phyloP scores from a whole-genome alignment of 1,140 invertebrate genomes.

The Trichonephila clavata region DNA sequence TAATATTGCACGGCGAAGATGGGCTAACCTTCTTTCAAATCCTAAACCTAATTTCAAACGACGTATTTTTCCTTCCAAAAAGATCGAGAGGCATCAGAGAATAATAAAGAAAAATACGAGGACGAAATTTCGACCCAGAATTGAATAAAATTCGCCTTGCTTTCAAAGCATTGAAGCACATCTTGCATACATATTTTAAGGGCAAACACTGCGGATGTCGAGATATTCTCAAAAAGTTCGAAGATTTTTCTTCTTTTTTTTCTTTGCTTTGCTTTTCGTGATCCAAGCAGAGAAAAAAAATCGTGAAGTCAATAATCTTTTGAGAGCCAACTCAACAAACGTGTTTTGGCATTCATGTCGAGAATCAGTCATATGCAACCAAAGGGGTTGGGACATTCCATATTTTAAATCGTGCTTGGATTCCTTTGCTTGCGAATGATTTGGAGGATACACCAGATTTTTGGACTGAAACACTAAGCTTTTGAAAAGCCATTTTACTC shows the following conservation, averaged over 20 bases:
- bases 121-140: slow-evolving; percentile 10
- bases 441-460: no score
- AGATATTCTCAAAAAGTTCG: not conserved
- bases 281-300: not conserved
- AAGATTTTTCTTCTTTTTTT: no score
- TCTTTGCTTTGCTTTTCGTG: not conserved
- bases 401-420: not conserved
- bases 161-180: not conserved
- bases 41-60: slow-evolving; percentile 15
- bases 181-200: slow-evolving; percentile 17
- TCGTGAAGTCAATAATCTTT: slow-evolving; percentile 27
- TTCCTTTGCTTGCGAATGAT: not conserved
- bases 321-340: not conserved
- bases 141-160: slow-evolving; percentile 18
- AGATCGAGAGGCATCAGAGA: not conserved
- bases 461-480: no score
- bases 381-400: not conserved
- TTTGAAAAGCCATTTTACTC: no score
- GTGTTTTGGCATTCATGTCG: slow-evolving; percentile 10
- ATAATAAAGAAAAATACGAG: not conserved
- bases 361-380: not conserved
- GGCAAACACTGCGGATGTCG: not conserved
- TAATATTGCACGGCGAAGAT: slow-evolving; percentile 9
- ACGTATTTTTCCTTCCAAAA: not conserved
- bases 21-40: not conserved